Evolutionary conservation across 2,113 vertebrate genomes (phyloP).

Genomic region (Vidua chalybeata): DNA sequence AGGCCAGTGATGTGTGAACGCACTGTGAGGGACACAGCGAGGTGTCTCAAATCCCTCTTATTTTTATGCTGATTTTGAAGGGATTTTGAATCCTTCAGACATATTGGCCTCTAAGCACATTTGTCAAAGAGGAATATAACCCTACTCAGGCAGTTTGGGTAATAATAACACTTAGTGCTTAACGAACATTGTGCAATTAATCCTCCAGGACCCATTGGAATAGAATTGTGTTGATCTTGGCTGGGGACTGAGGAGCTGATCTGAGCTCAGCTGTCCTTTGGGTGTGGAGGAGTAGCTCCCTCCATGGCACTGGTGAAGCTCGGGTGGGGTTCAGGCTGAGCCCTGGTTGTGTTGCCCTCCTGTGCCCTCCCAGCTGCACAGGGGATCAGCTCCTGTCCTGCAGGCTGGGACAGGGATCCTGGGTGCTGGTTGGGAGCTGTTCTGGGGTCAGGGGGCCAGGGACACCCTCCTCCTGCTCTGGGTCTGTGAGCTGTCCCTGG

Average conservation of each 20-base stretch:
- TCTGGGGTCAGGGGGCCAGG: too few relatives aligned
- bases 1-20: accelerated
- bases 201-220: background rate
- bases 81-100: conserved; percentile 30
- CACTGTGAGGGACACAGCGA: background rate
- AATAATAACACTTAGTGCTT: conserved; percentile 29
- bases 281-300: background rate
- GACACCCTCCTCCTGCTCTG: background rate
- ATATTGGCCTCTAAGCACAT: conserved; percentile 4
- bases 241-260: background rate
- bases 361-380: background rate
- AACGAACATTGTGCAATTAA: background rate
- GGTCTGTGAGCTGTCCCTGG: background rate
- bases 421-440: background rate
- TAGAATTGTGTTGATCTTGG: background rate
- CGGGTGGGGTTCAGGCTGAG: background rate
- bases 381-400: background rate
- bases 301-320: background rate
- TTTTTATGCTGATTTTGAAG: conserved; percentile 29
- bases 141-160: background rate
- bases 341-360: background rate
- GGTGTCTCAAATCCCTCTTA: background rate
- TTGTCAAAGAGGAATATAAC: conserved; percentile 3
- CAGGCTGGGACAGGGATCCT: background rate
- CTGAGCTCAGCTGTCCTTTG: background rate